Evolutionary conservation across 2,888 invertebrate species (phyloP).

Genomic region (Seira sanloemensis): DNA sequence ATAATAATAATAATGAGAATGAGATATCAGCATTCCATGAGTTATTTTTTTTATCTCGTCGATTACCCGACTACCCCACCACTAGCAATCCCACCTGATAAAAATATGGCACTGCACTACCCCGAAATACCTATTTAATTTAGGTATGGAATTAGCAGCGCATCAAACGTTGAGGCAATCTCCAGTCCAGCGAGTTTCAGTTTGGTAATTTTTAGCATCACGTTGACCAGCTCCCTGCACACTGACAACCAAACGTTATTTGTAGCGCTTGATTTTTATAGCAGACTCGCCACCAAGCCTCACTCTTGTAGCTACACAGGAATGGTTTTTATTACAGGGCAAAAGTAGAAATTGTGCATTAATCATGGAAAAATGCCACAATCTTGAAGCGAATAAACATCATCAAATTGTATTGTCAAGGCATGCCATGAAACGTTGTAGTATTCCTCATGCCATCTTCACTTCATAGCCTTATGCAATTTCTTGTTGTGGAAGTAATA

Average conservation of each 20-base stretch:
- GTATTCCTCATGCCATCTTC: constrained; percentile 1
- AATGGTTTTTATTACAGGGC: constrained; percentile 2
- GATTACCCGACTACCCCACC: background rate
- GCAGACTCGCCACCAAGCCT: background rate
- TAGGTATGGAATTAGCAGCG: no score
- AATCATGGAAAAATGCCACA: constrained; percentile 44
- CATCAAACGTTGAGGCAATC: no score
- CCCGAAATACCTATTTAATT: no score
- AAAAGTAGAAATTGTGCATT: constrained; percentile 5
- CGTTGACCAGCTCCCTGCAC: constrained; percentile 1
- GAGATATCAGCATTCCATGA: background rate
- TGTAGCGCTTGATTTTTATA: background rate
- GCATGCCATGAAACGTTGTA: background rate
- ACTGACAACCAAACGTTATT: constrained; percentile 7
- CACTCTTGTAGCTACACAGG: background rate
- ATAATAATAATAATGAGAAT: constrained; percentile 14
- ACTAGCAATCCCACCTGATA: no score
- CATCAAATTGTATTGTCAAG: background rate
- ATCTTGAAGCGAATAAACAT: constrained; percentile 2
- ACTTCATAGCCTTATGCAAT: background rate
- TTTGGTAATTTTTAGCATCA: no score
- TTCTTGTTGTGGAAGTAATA: constrained; percentile 15
- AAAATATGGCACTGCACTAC: background rate
- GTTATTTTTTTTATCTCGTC: background rate
- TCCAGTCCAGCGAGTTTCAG: no score